Percentiles rank a stretch among this genome's conserved stretches.
Evolutionary conservation across 2,797 vertebrate genomes (phyloP).

Genomic region (Sebastes reedi): DNA sequence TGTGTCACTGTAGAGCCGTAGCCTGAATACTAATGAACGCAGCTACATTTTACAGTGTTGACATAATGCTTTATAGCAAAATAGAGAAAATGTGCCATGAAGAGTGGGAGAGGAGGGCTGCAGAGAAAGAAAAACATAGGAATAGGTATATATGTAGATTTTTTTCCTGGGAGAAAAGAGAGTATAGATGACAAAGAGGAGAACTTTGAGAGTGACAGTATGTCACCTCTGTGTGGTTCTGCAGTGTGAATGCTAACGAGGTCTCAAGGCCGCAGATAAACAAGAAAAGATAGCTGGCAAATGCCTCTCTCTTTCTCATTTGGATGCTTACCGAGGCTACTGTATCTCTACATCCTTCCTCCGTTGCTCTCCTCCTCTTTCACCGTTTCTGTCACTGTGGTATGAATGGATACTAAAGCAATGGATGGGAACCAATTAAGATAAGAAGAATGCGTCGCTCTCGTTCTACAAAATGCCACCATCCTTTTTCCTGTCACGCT

Average conservation of each 20-base stretch:
- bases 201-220: constrained; percentile 6
- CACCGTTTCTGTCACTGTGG: neutral
- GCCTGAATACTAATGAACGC: constrained; percentile 10
- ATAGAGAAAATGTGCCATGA: neutral
- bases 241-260: constrained; percentile 54
- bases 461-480: constrained; percentile 27
- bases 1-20: constrained; percentile 21
- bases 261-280: constrained; percentile 39
- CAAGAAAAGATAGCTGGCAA: constrained; percentile 37
- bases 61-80: neutral
- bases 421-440: constrained; percentile 43
- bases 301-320: constrained; percentile 10
- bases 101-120: neutral
- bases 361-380: neutral
- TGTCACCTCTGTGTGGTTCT: constrained; percentile 41
- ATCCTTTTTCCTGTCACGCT: constrained; percentile 13
- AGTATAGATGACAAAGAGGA: neutral
- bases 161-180: neutral
- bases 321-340: constrained; percentile 4
- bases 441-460: constrained; percentile 24
- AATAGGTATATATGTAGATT: neutral
- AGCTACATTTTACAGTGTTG: neutral
- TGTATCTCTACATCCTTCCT: neutral
- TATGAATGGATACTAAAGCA: constrained; percentile 32
- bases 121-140: neutral